Base-by-base conservation (phyloP, 2,113 vertebrate genomes). In the Tichodroma muraria region DNA sequence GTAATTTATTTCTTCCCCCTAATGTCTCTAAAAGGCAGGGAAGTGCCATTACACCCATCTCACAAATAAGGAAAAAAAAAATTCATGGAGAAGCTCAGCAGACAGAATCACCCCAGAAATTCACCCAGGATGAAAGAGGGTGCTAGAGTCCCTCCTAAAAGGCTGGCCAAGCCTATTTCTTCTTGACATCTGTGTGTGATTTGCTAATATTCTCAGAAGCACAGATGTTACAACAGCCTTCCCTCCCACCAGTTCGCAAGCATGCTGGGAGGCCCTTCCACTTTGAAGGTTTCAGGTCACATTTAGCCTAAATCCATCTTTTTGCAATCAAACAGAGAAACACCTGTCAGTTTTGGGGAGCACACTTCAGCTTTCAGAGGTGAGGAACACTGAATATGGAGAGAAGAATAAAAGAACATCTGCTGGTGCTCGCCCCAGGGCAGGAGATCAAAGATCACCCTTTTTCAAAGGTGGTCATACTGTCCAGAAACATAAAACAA, bases 391-490 rank as follows among this genome's bases (percentile, higher is more conserved):
- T 78, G 72, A 90, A 73, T 80, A 77, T n/a, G 47, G 71, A 83
- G 60, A 83, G 28, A 40, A 82, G 81, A 94, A 96, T 76, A 94
- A 96, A 95, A 88, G 91, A 95, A 95, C 94, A 95, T 95, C 88
- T 93, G 90, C 72, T 91, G 60, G 42, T 88, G 15, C 68, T 93
- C 1, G 7, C 88, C 72, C 57, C 30, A 22, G 92, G 91, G 78
- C 82, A 94, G 70, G 30, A 94, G 90, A 94, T 90, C 92, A 95
- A 95, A 94, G 82, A 93, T 94, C 81, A 85, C 16, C 15, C 56
- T 78, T 68, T 94, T 88, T 90, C 82, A 95, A 92, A 95, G 61
- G 76, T 95, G 88, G 52, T 45, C 76, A 71, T 64, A 56, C 22
- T 94, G 79, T 76, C 94, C 93, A 88, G 65, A 25, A 93, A 47